Evolutionary conservation across 1,140 invertebrate species (phyloP).

Genomic region (Tribolium castaneum): DNA sequence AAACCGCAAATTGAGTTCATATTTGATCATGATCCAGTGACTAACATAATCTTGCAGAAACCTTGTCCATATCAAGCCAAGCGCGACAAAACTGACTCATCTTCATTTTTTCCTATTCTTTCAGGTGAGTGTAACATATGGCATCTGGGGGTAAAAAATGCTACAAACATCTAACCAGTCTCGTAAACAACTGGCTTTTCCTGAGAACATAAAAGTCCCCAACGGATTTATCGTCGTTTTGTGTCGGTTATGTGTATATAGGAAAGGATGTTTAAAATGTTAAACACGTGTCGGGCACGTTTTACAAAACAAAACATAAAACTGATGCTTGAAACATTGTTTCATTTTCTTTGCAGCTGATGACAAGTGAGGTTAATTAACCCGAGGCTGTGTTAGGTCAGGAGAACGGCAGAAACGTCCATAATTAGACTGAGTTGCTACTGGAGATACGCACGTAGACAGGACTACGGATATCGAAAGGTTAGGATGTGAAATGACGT

Average conservation of each 20-base stretch:
- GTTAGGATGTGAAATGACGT: no score
- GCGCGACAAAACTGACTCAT: not conserved
- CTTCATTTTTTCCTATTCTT: not conserved
- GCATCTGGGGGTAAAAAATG: not conserved
- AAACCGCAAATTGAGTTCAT: not conserved
- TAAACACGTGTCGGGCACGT: conserved; percentile 29
- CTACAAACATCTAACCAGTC: not conserved
- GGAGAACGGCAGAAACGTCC: not conserved
- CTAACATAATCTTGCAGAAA: not conserved
- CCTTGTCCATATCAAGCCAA: not conserved
- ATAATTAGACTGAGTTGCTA: not conserved
- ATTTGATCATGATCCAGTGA: not conserved
- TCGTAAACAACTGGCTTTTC: not conserved
- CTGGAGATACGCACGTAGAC: not conserved
- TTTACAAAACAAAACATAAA: not conserved
- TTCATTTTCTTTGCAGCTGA: not conserved
- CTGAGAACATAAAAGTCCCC: not conserved
- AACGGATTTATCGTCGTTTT: conserved; percentile 15
- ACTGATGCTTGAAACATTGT: not conserved
- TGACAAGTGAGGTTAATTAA: not conserved
- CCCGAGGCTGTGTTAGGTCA: not conserved
- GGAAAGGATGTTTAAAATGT: conserved; percentile 41
- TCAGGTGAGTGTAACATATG: not conserved
- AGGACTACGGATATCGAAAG: no score
- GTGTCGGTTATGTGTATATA: conserved; percentile 17